Conservation (phyloP, 2,888 invertebrate genomes). For the Campoplex nolae region DNA sequence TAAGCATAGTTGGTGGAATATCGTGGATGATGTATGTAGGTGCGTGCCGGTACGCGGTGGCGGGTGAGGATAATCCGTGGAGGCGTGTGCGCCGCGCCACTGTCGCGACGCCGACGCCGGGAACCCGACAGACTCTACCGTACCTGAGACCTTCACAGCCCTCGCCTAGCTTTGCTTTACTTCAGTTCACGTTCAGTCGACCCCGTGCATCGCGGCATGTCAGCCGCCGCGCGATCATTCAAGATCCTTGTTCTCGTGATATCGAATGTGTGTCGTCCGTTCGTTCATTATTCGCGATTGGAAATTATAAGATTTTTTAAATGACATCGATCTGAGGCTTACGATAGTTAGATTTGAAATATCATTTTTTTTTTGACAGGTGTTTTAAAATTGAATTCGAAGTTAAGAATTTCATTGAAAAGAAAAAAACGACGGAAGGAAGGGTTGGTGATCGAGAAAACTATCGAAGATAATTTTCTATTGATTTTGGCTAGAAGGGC, state of each 20-base stretch:
- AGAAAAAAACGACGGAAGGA: not conserved
- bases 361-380: not conserved
- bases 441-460: not conserved
- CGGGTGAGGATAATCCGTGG: conserved; percentile 59
- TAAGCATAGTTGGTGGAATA: conserved; percentile 21
- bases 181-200: conserved; percentile 81
- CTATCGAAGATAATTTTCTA: not conserved
- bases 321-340: conserved; percentile 23
- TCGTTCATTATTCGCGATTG: not conserved
- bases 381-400: not conserved
- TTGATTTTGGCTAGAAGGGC: not conserved
- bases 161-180: conserved; percentile 50
- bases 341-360: not conserved
- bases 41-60: conserved; percentile 32
- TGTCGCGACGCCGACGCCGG: conserved; percentile 71
- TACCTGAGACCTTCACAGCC: conserved; percentile 71
- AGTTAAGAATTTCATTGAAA: not conserved
- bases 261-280: conserved; percentile 45
- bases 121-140: conserved; percentile 67
- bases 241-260: conserved; percentile 50
- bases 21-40: conserved; percentile 17
- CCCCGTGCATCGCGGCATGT: conserved; percentile 84
- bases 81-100: conserved; percentile 71
- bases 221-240: conserved; percentile 78
- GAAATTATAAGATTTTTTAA: conserved; percentile 8